A percentile compares a stretch with the other conserved stretches of the same genome.
Conservation (phyloP, 2,113 vertebrate species). For the Grammomys surdaster region DNA sequence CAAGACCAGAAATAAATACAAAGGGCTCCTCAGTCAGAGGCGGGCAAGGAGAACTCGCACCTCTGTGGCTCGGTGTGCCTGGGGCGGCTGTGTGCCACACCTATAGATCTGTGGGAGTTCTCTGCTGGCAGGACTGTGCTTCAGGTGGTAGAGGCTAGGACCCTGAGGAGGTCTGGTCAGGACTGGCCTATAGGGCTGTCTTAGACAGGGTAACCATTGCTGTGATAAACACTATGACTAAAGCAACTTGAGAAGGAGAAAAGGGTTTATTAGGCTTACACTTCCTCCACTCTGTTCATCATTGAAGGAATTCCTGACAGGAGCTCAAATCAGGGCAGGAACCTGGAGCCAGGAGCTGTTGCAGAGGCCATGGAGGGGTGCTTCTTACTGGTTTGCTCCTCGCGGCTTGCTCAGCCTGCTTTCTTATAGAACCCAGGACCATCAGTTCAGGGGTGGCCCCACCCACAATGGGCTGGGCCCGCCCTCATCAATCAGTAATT, state of each 20-base stretch:
- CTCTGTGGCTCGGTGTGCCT: neutral
- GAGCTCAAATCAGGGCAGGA: neutral
- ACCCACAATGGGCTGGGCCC: neutral
- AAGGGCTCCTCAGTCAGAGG: neutral
- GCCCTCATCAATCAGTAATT: neutral
- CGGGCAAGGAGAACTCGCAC: neutral
- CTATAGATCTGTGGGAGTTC: neutral
- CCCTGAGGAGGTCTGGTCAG: neutral
- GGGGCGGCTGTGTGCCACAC: too few species aligned
- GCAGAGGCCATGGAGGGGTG: neutral
- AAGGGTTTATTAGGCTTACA: neutral
- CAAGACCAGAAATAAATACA: neutral
- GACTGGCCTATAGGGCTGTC: neutral
- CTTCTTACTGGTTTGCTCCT: neutral
- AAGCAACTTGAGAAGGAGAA: neutral
- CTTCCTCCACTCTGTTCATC: neutral
- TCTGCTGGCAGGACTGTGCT: neutral
- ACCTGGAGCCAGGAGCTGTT: neutral
- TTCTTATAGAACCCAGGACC: neutral
- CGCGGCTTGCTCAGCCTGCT: neutral
- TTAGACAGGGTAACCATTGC: neutral
- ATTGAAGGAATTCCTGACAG: too few species aligned
- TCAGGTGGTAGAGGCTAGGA: neutral
- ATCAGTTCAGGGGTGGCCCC: neutral
- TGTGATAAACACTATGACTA: neutral